Conservation (phyloP, 1,140 invertebrate genomes). For the Chironomus striatipennis region DNA sequence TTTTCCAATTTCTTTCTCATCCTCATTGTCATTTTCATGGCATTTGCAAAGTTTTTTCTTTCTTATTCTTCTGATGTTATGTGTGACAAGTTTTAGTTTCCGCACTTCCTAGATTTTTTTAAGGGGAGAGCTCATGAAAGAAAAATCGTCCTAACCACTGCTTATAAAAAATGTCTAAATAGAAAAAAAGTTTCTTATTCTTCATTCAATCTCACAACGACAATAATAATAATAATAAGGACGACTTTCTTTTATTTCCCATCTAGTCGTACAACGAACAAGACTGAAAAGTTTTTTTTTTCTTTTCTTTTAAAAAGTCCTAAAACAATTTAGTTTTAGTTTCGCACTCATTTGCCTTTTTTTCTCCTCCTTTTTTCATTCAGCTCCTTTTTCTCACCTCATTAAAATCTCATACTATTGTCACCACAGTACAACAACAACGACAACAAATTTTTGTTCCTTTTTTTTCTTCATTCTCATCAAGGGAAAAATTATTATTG, state of each 20-base stretch:
- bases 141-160: neutral
- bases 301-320: neutral
- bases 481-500: constrained; percentile 13
- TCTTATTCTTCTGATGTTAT: no score
- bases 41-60: neutral
- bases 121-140: neutral
- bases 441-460: neutral
- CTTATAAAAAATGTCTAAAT: neutral
- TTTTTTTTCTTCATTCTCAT: neutral
- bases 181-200: neutral
- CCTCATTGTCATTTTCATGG: neutral
- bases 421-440: neutral
- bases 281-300: neutral
- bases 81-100: neutral
- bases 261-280: neutral
- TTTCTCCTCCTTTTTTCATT: neutral
- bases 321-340: constrained; percentile 21
- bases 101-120: no score
- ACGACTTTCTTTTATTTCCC: neutral
- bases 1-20: constrained; percentile 17
- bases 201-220: neutral
- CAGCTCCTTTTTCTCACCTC: constrained; percentile 17
- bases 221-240: neutral
- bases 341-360: neutral
- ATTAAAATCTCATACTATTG: constrained; percentile 19